A percentile compares a stretch with the other conserved stretches of the same genome.
phyloP scores from a whole-genome alignment of 2,113 vertebrate species.

The Cavia aperea region DNA sequence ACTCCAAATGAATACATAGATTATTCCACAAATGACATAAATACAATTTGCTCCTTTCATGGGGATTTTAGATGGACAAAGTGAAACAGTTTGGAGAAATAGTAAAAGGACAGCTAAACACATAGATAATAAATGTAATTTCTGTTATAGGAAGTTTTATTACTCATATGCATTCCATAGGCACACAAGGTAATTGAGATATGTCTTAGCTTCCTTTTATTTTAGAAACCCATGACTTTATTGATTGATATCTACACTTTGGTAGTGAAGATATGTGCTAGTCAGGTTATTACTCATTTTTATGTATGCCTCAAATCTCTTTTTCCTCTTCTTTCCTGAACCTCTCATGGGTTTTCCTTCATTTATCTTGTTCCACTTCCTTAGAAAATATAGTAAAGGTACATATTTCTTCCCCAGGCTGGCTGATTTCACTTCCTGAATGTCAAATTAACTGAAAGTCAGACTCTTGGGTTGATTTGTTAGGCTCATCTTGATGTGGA shows the following conservation, averaged over 20 bases:
- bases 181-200: not conserved
- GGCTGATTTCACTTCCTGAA: not conserved
- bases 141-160: not conserved
- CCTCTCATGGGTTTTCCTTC: not conserved
- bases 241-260: not conserved
- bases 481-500: not conserved
- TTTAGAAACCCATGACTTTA: not conserved
- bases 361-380: rapidly evolving
- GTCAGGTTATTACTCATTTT: not conserved
- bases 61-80: not conserved
- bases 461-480: not conserved
- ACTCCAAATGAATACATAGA: not conserved
- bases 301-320: not conserved
- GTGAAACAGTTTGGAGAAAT: not conserved
- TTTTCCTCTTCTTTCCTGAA: not conserved
- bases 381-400: not conserved
- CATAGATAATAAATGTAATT: not conserved
- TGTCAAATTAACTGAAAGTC: not conserved
- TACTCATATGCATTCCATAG: no score
- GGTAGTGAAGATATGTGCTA: not conserved
- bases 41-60: not conserved
- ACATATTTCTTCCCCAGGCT: no score
- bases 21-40: not conserved
- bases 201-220: not conserved
- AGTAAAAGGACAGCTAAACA: not conserved